Base-by-base conservation (phyloP, 2,797 vertebrate species). In the Acanthopagrus latus region DNA sequence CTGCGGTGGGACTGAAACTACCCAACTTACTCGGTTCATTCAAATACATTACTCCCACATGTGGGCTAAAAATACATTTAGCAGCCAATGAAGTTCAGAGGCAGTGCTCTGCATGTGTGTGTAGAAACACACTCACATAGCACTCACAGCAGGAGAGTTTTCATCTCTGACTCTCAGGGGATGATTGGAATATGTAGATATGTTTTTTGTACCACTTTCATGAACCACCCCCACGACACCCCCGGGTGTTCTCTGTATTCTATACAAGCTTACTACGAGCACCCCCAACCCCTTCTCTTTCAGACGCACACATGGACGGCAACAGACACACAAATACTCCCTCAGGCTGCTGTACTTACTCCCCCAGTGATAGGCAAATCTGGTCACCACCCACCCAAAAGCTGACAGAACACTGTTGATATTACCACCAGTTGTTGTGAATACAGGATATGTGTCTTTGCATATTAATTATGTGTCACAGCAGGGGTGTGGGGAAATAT, bases 41-140 rank as follows among this genome's bases (percentile, higher is more conserved):
- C 92, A 93, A 92, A 91, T 86, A 89, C 90, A 91, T 89, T 78
- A 93, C 92, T 93, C 92, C 92, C 90, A 93, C 93, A 89, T 88
- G 80, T 84, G 68, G 78, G 69, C 86, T 93, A 93, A 90, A 94
- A 93, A 93, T 93, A 94, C 17, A 77, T 84, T 84, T 80, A 82
- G 83, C 72, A 90, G 87, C 90, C 86, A 87, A 75, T 86, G 84
- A 90, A 91, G 88, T 91, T 93, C 86, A 89, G 84, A 92, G 83
- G 76, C 89, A 90, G 75, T 70, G 68, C 74, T 59, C 52, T 60
- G 25, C 7, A 14, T 44, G 14, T 65, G 57, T 86, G 80, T 74
- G 70, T 71, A 23, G 20, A 69, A 29, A 63, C 46, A 55, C 70
- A 66, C 55, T 67, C 46, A 67, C 65, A 69, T n/a, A 78, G 50